Evolutionary conservation across 1,140 invertebrate species (phyloP), one percentile per base, ranked within the genome.

Genomic region (Cylas formicarius): DNA sequence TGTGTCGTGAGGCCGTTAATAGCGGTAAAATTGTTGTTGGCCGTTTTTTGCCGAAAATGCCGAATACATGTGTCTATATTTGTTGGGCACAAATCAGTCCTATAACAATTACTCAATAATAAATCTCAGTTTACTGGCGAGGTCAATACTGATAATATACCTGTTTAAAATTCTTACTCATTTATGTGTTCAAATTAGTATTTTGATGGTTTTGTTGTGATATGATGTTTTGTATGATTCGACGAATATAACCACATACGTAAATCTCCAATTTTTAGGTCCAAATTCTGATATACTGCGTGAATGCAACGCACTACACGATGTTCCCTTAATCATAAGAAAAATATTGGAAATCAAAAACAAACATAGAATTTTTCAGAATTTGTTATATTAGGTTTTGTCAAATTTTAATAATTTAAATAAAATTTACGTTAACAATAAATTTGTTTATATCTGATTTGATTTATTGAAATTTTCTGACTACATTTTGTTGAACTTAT

Each of bases 251-350:
- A 26, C n/a, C 8, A 26, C 8, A 8, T 34, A 17, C 20, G 20
- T 39, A 8, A 36, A 27, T 2, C 0, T 14, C 2, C 9, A 21
- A n/a, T 21, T 51, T 51, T 31, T 22, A 55, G 49, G 53, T 14
- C 47, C 50, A 3, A 38, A 47, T 31, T 24, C 20, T 31, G 18
- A 45, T 2, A 33, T 36, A 19, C 31, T 56, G 16, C 8, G 35
- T 8, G 23, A 48, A 35, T 56, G 50, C 22, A 43, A 23, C 4
- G 24, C 44, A 6, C 26, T 53, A n/a, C 53, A 49, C 21, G 55
- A 56, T 19, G 36, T 56, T 38, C 55, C 55, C 10, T 34, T 53
- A n/a, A 44, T 29, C n/a, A 17, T 56, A 14, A 39, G 47, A 17
- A 48, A 50, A 36, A 50, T 56, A 45, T 44, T 36, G 44, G 40